phyloP scores from a whole-genome alignment of 2,888 invertebrate species.

The Drosophila buzzatii region DNA sequence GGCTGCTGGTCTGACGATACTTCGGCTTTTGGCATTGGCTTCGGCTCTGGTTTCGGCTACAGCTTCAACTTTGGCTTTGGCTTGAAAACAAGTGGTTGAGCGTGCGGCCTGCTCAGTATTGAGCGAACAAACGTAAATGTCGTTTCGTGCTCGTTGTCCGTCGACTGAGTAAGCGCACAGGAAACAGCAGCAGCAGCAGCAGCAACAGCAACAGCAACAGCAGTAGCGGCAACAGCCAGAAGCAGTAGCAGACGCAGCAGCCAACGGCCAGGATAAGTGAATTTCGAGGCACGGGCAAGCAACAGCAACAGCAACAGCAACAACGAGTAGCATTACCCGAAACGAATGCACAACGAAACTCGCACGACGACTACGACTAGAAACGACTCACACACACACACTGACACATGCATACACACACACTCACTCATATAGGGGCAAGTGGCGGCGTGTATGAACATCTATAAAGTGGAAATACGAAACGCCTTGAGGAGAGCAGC shows the following conservation, averaged over 20 bases:
- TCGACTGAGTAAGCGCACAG: conserved; percentile 64
- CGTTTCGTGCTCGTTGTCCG: conserved; percentile 75
- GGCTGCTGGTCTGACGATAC: conserved; percentile 30
- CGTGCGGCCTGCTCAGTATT: conserved; percentile 66
- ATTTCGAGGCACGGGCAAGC: conserved; percentile 71
- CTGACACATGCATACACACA: conserved; percentile 21
- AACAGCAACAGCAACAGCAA: conserved; percentile 43
- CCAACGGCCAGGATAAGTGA: conserved; percentile 68
- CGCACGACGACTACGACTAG: conserved; percentile 52
- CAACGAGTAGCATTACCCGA: conserved; percentile 49
- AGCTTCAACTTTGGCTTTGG: conserved; percentile 50
- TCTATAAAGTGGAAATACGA: conserved; percentile 75
- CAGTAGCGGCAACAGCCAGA: conserved; percentile 56
- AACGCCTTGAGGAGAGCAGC: conserved; percentile 76
- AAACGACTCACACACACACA: conserved; percentile 36
- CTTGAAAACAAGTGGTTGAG: conserved; percentile 84
- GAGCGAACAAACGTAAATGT: conserved; percentile 78
- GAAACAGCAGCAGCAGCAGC: conserved; percentile 55
- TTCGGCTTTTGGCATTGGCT: conserved; percentile 43
- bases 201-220: conserved; percentile 58
- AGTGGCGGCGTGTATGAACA: conserved; percentile 58
- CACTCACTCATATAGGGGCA: conserved; percentile 30
- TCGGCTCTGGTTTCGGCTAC: conserved; percentile 38
- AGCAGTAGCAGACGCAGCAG: conserved; percentile 69
- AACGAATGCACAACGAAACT: conserved; percentile 70